These are phyloP conservation scores for Picathartes gymnocephalus DNA, from an alignment of 2,113 vertebrate species.

Conservation along the genomic window DNA sequence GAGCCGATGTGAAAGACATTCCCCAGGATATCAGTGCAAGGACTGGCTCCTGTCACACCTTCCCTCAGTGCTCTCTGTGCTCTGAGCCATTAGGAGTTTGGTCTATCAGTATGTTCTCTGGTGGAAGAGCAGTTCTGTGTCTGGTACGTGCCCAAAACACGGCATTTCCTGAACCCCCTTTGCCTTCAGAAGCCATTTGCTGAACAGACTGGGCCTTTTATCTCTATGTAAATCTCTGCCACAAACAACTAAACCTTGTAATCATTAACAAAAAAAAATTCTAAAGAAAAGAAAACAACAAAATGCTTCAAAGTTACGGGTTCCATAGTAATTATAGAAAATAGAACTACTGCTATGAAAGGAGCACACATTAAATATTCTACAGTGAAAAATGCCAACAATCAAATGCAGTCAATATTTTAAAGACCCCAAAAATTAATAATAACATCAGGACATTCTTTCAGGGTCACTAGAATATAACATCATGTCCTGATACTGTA, in stretches of 20 bases:
- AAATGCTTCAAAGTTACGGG: not conserved
- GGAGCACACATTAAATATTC: not conserved
- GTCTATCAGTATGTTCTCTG: not conserved
- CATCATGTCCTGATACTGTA: not conserved
- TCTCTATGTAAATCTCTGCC: not conserved
- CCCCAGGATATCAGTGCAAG: not conserved
- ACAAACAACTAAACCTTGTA: not conserved
- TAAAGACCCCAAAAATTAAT: not conserved
- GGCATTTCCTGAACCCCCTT: not conserved
- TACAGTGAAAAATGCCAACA: not conserved
- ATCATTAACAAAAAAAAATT: not conserved
- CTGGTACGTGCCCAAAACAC: accelerated
- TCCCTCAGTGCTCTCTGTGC: not conserved
- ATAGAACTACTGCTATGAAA: not conserved
- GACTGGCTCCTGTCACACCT: not conserved
- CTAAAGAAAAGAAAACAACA: not conserved
- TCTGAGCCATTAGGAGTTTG: not conserved
- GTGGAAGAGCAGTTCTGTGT: not conserved
- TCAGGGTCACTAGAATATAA: not conserved
- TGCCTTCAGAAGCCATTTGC: not conserved
- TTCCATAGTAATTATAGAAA: not conserved
- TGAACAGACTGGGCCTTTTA: not conserved
- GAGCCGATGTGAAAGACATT: not conserved
- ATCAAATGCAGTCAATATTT: not conserved
- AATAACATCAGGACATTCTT: not conserved